Evolutionary conservation across 2,888 invertebrate genomes (phyloP).

Genomic region (Epinotia ramella): DNA sequence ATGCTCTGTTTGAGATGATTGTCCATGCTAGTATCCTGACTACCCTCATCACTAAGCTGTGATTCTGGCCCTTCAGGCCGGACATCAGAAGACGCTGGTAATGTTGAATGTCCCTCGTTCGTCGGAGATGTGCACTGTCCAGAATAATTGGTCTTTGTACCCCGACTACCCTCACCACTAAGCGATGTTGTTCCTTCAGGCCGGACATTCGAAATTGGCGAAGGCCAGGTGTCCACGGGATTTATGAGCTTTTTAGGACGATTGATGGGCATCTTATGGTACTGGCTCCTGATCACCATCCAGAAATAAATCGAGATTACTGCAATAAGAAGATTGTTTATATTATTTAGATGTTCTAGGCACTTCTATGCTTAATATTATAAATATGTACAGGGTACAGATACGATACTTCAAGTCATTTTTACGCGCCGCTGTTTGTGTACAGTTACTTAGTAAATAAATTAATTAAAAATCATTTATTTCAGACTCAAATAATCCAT

Average conservation of each 20-base stretch:
- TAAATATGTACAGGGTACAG: too few relatives aligned
- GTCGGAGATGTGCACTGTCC: neutral
- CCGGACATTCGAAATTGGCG: neutral
- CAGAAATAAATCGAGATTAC: neutral
- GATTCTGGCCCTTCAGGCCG: neutral
- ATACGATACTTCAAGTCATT: too few relatives aligned
- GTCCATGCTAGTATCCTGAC: neutral
- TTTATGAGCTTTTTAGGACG: neutral
- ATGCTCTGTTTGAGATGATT: neutral
- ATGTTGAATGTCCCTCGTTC: too few relatives aligned
- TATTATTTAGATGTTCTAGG: neutral
- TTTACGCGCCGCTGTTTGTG: too few relatives aligned
- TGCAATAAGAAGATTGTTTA: neutral
- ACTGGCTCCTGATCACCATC: neutral
- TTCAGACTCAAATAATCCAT: too few relatives aligned
- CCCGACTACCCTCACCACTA: neutral
- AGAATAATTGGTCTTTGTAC: neutral
- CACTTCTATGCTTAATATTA: too few relatives aligned
- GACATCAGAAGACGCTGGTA: too few relatives aligned
- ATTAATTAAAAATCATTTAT: too few relatives aligned
- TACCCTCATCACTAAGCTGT: neutral
- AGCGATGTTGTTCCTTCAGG: neutral
- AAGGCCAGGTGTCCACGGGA: neutral
- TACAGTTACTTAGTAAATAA: too few relatives aligned
- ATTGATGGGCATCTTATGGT: neutral